A percentile compares a stretch with the other conserved stretches of the same genome.
Conservation (phyloP, 2,113 vertebrate genomes). For the Amazona guildingii region DNA sequence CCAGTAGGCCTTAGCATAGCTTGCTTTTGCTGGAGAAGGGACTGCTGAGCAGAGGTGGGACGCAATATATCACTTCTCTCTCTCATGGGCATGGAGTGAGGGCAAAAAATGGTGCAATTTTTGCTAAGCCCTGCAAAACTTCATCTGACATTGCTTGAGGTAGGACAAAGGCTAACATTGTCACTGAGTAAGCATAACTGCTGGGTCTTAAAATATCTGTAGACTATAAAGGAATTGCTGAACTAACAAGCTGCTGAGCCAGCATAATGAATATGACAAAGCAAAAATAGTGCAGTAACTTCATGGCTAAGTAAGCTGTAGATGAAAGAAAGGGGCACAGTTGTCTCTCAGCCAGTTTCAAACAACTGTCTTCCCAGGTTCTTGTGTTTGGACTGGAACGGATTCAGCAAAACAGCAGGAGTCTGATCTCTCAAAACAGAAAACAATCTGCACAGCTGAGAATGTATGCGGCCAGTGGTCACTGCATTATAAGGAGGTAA, state of each 20-base stretch:
- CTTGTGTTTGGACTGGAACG: background rate
- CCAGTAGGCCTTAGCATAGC: background rate
- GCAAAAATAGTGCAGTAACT: conserved; percentile 21
- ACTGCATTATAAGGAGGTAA: background rate
- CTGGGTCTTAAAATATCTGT: conserved; percentile 31
- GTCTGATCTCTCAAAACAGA: background rate
- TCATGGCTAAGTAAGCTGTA: background rate
- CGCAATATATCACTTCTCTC: background rate
- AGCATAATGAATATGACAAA: conserved; percentile 34
- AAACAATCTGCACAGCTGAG: background rate
- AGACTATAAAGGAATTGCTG: conserved; percentile 9
- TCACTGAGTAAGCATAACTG: background rate
- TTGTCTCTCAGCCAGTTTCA: background rate
- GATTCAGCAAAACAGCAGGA: background rate
- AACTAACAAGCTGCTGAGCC: conserved; percentile 46
- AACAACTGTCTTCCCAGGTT: background rate
- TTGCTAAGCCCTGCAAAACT: conserved; percentile 27
- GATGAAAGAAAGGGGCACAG: background rate
- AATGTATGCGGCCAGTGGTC: background rate
- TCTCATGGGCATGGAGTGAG: background rate
- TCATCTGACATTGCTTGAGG: background rate
- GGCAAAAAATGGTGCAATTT: background rate
- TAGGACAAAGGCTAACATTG: background rate
- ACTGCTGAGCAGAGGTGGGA: background rate
- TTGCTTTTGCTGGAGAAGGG: background rate